Evolutionary conservation across 2,888 invertebrate genomes (phyloP), one percentile per base, ranked within the genome.

Genomic region (Pristionchus exspectatus): DNA sequence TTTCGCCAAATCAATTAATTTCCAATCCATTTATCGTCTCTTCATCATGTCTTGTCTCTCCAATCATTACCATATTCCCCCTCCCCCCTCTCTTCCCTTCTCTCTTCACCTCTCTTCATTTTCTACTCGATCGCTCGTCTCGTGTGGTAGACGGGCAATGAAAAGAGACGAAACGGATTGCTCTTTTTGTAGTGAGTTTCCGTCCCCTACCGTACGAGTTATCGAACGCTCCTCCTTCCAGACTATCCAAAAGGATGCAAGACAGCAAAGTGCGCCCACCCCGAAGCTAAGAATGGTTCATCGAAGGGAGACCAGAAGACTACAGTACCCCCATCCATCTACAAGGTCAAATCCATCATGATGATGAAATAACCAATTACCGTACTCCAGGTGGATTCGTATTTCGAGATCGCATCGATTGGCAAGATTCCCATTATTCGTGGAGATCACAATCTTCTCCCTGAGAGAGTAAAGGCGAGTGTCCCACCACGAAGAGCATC

Each of bases 381-480:
- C 81, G 81, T 81, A 81, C 38, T 54, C 10, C 69, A 87, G 87
- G 54, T 69, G n/a, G 87, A 87, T 38, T n/a, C 87, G 27, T 87
- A 12, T 14, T 69, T 87, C 87, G 87, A 87, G 30, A 87, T 87
- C 38, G 69, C 87, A 14, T 56, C 33, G 24, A 74, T 72, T 38
- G 87, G 87, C 21, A 50, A 56, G 38, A 50, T 88, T 44, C 87
- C 87, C 21, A 44, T 88, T 12, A 18, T 88, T 54, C 54, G 44
- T 12, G 87, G 87, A 2, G 87, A 88, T 27, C 87, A 27, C n/a
- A 50, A 88, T 24, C 56, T 88, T 14, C 50, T 88, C 2, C 87
- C 87, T 27, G 30, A 72, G 10, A 88, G 72, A 74, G 87, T 74
- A 33, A 88, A 88, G 87, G 87, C 63, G 50, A 24, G 66, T 85